A percentile compares a stretch with the other conserved stretches of the same genome.
Conservation (phyloP, 2,113 vertebrate species). For the Oostethus manadensis region DNA sequence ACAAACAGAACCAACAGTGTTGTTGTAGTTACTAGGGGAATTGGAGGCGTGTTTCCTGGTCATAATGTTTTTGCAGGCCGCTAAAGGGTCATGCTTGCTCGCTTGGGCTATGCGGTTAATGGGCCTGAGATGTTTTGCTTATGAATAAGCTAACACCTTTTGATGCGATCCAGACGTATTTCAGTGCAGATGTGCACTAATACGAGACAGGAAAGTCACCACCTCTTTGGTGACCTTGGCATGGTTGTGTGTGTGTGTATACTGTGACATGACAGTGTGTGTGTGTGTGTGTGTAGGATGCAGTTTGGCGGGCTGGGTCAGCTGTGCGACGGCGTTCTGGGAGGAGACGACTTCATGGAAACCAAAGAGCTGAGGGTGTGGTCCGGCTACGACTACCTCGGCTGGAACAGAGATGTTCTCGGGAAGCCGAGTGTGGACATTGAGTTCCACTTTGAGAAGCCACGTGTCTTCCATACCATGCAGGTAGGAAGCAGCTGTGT, state of each 20-base stretch:
- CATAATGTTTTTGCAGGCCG: constrained; percentile 47
- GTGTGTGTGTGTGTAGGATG: constrained; percentile 64
- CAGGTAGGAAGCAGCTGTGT: constrained; percentile 66
- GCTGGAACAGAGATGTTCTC: constrained; percentile 80
- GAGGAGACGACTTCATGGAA: constrained; percentile 82
- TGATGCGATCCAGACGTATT: constrained; percentile 63
- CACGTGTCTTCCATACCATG: constrained; percentile 81
- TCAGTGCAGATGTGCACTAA: constrained; percentile 37
- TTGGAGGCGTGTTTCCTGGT: constrained; percentile 59
- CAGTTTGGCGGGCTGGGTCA: constrained; percentile 89
- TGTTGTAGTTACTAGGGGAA: constrained; percentile 42
- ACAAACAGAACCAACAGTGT: constrained; percentile 39
- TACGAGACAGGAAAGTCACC: neutral
- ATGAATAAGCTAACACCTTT: constrained; percentile 54
- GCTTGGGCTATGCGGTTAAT: constrained; percentile 60
- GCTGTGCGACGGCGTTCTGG: constrained; percentile 83
- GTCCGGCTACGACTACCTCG: constrained; percentile 90
- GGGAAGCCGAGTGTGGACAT: constrained; percentile 78
- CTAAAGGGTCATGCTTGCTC: constrained; percentile 22
- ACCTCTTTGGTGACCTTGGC: constrained; percentile 19
- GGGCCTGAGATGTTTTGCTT: constrained; percentile 68
- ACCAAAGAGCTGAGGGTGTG: constrained; percentile 84
- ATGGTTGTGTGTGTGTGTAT: constrained; percentile 16
- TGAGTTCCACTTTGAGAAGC: constrained; percentile 86
- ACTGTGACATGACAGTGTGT: neutral